phyloP scores from a whole-genome alignment of 1,140 invertebrate genomes.

The Plodia interpunctella region DNA sequence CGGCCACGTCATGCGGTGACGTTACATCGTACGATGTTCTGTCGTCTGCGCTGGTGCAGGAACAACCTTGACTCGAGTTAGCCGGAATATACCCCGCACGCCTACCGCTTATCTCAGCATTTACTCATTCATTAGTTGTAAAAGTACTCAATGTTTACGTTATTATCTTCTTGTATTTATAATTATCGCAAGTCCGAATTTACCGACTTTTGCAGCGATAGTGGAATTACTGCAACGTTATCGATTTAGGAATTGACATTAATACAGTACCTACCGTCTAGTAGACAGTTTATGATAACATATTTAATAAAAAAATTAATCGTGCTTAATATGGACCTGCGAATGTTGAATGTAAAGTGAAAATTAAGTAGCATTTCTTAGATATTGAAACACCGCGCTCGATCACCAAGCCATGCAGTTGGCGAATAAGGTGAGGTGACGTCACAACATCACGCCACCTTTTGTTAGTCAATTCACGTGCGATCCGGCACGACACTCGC shows the following conservation, averaged over 20 bases:
- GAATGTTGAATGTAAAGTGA: neutral
- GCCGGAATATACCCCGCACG: slow-evolving; percentile 29
- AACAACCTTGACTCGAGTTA: slow-evolving; percentile 12
- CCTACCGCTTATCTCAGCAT: slow-evolving; percentile 26
- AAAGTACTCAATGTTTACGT: slow-evolving; percentile 8
- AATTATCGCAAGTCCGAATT: neutral
- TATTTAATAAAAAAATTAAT: too few species aligned
- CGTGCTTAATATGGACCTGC: too few species aligned
- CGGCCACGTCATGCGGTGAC: slow-evolving; percentile 53
- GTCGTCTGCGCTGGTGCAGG: neutral
- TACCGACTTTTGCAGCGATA: neutral
- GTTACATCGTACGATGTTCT: slow-evolving; percentile 60
- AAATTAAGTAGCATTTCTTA: neutral
- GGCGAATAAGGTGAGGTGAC: slow-evolving; percentile 67
- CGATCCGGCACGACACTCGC: slow-evolving; percentile 53
- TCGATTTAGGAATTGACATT: neutral
- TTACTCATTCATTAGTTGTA: slow-evolving; percentile 27
- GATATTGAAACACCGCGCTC: slow-evolving; percentile 10
- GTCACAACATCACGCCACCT: slow-evolving; percentile 74
- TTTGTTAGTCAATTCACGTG: slow-evolving; percentile 62
- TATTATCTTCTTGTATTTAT: slow-evolving; percentile 20
- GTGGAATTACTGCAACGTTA: neutral
- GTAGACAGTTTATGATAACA: too few species aligned
- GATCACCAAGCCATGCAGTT: slow-evolving; percentile 24
- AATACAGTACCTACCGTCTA: too few species aligned